These are phyloP conservation scores for Alloplasta piceator DNA, from an alignment of 2,888 invertebrate species.

Conservation along the genomic window DNA sequence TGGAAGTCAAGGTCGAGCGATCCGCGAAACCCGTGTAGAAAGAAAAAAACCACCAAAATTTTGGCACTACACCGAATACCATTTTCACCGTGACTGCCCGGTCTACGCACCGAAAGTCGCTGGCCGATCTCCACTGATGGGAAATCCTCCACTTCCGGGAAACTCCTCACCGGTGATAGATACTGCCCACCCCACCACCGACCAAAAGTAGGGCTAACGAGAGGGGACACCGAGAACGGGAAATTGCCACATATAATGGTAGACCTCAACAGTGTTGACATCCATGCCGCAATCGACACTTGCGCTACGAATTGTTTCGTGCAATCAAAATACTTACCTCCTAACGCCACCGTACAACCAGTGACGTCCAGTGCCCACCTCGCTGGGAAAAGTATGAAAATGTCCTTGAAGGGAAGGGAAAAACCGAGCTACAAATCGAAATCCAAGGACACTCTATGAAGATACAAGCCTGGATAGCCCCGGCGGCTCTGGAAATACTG, in stretches of 20 bases:
- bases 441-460: neutral
- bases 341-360: neutral
- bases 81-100: slow-evolving; percentile 34
- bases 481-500: too few relatives aligned
- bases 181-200: neutral
- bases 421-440: neutral
- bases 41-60: too few relatives aligned
- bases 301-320: neutral
- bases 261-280: neutral
- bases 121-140: neutral
- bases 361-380: neutral
- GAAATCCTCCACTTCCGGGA: neutral
- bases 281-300: neutral
- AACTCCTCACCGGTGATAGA: slow-evolving; percentile 34
- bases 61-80: slow-evolving; percentile 23
- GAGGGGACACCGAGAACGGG: too few relatives aligned
- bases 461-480: neutral
- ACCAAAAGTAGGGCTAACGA: too few relatives aligned
- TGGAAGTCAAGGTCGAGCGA: too few relatives aligned
- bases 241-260: too few relatives aligned
- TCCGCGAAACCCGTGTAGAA: too few relatives aligned
- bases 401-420: neutral
- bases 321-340: neutral
- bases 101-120: too few relatives aligned
- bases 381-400: neutral